These are phyloP conservation scores for Mormyrus iriodes DNA, from an alignment of 2,113 vertebrate genomes.

Conservation along the genomic window DNA sequence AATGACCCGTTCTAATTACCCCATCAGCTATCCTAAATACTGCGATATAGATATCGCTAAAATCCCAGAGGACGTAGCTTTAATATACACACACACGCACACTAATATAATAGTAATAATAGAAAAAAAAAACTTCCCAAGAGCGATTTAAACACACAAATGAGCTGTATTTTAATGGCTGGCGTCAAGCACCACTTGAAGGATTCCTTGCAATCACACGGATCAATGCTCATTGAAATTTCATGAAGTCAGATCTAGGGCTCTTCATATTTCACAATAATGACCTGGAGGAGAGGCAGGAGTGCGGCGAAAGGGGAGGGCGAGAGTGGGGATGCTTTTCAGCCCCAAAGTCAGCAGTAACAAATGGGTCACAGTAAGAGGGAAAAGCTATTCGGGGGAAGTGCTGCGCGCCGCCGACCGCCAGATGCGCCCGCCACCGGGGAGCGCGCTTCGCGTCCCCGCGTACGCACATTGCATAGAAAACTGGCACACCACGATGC, in stretches of 20 bases:
- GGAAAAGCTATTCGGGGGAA: not conserved
- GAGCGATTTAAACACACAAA: constrained; percentile 16
- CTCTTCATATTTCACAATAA: constrained; percentile 74
- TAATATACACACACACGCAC: not conserved
- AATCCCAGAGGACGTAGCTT: not conserved
- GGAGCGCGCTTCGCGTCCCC: not conserved
- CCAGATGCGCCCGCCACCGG: too few species aligned
- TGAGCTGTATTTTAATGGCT: constrained; percentile 18
- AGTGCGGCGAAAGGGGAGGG: not conserved
- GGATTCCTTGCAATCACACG: constrained; percentile 57
- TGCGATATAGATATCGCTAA: not conserved
- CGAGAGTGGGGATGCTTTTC: not conserved
- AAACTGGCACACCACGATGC: not conserved
- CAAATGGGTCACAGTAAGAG: not conserved
- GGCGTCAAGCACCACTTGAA: constrained; percentile 42
- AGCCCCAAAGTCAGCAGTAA: not conserved
- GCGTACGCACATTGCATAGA: not conserved
- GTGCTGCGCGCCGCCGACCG: too few species aligned
- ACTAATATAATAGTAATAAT: constrained; percentile 3
- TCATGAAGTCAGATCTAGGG: constrained; percentile 65
- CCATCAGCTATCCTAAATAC: not conserved
- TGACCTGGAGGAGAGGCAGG: constrained; percentile 41
- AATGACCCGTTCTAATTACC: not conserved
- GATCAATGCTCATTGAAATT: constrained; percentile 79
- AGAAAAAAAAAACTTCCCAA: not conserved